Conservation (phyloP, 1,140 invertebrate species). For the Pectinophora gossypiella region DNA sequence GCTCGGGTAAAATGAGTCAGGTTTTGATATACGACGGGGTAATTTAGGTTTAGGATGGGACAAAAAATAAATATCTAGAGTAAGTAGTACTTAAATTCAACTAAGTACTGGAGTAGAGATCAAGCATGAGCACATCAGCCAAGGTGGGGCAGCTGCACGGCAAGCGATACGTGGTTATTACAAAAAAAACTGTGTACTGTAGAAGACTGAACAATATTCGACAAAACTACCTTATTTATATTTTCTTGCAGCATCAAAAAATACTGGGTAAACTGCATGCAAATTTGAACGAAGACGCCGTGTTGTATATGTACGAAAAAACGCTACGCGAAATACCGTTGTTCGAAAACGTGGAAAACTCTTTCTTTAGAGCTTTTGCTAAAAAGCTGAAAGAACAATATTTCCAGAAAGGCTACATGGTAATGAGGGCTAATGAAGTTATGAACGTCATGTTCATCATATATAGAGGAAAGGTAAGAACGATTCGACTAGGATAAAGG, state of each 20-base stretch:
- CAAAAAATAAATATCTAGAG: too few relatives aligned
- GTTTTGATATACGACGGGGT: too few relatives aligned
- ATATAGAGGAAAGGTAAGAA: slow-evolving; percentile 59
- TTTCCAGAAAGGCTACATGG: slow-evolving; percentile 67
- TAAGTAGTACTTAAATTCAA: too few relatives aligned
- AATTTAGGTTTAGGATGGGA: too few relatives aligned
- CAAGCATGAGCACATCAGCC: too few relatives aligned
- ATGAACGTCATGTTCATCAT: slow-evolving; percentile 61
- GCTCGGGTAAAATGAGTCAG: too few relatives aligned
- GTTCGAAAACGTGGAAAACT: slow-evolving; percentile 67
- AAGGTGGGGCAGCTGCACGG: too few relatives aligned
- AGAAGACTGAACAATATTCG: background rate
- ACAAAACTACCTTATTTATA: slow-evolving; percentile 3
- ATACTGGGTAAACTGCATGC: slow-evolving; percentile 67
- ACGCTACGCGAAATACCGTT: slow-evolving; percentile 67
- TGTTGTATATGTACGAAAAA: slow-evolving; percentile 68
- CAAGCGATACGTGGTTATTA: too few relatives aligned
- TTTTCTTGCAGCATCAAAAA: slow-evolving; percentile 54
- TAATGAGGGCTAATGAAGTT: slow-evolving; percentile 64
- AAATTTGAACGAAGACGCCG: slow-evolving; percentile 68
- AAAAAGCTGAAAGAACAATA: slow-evolving; percentile 64
- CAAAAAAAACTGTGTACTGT: too few relatives aligned
- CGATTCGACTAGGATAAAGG: too few relatives aligned
- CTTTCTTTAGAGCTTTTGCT: slow-evolving; percentile 69
- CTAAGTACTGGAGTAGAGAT: too few relatives aligned